Conservation (phyloP, 1,140 invertebrate genomes). For the Limonius californicus region DNA sequence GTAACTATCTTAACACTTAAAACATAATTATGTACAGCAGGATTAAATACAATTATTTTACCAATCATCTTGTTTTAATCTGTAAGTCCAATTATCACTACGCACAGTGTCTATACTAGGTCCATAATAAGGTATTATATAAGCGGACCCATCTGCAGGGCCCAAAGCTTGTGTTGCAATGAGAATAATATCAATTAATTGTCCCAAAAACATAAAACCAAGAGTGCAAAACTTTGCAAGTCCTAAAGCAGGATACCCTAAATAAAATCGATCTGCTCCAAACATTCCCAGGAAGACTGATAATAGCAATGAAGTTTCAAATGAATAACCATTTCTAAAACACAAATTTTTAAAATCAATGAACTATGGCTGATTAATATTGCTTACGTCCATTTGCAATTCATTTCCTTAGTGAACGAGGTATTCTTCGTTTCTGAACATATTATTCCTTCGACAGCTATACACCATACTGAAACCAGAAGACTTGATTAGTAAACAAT, state of each 20-base stretch:
- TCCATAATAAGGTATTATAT: conserved; percentile 92
- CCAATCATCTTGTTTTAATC: conserved; percentile 80
- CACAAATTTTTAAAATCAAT: conserved; percentile 25
- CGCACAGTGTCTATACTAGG: conserved; percentile 75
- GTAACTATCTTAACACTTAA: too few species aligned
- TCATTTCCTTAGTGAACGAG: conserved; percentile 76
- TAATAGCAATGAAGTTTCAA: conserved; percentile 88
- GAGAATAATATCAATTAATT: conserved; percentile 90
- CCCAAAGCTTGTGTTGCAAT: conserved; percentile 89
- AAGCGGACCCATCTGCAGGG: conserved; percentile 93
- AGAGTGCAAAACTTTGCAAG: conserved; percentile 92
- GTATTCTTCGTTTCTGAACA: conserved; percentile 77
- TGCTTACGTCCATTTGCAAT: conserved; percentile 92
- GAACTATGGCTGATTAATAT: not conserved
- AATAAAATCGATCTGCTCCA: conserved; percentile 94
- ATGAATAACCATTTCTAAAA: conserved; percentile 87
- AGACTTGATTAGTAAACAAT: not conserved
- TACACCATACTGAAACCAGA: conserved; percentile 75
- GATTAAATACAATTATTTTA: conserved; percentile 34
- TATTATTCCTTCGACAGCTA: conserved; percentile 74
- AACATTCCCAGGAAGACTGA: conserved; percentile 97
- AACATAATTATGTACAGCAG: too few species aligned
- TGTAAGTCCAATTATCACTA: conserved; percentile 82
- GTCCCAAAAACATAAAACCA: conserved; percentile 95
- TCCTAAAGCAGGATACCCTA: conserved; percentile 94